Percentiles rank a stretch among this genome's conserved stretches.
Evolutionary conservation across 1,140 invertebrate genomes (phyloP).

Genomic region (Bombus impatiens): DNA sequence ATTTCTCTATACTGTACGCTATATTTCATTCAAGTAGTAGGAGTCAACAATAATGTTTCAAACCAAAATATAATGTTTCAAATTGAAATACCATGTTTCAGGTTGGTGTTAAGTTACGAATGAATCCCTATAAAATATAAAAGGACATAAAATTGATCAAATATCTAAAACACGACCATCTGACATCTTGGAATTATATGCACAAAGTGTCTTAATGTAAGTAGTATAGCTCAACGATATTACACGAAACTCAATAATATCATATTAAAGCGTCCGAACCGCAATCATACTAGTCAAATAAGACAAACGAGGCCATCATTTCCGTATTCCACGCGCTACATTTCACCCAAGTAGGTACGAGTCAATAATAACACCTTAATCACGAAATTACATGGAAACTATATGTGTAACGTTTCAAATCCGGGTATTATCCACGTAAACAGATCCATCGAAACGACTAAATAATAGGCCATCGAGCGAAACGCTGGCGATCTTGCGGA

Average conservation of each 20-base stretch:
- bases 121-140: not conserved
- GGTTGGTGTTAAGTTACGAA: not conserved
- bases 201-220: not conserved
- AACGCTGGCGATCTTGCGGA: not conserved
- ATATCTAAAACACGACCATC: not conserved
- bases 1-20: not conserved
- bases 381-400: not conserved
- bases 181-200: not conserved
- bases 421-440: not conserved
- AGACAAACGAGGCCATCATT: not conserved
- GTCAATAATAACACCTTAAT: constrained; percentile 3
- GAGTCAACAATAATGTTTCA: not conserved
- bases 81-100: too few relatives aligned
- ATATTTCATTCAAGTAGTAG: not conserved
- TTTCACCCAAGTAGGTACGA: not conserved
- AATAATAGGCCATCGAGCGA: not conserved
- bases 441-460: not conserved
- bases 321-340: not conserved
- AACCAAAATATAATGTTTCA: not conserved
- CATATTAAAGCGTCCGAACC: not conserved
- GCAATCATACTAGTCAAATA: not conserved
- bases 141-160: not conserved
- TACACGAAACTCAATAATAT: not conserved
- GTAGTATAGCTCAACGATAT: not conserved
- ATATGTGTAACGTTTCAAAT: not conserved